Evolutionary conservation across 2,797 vertebrate species (phyloP).

Genomic region (Sylvilagus floridanus): DNA sequence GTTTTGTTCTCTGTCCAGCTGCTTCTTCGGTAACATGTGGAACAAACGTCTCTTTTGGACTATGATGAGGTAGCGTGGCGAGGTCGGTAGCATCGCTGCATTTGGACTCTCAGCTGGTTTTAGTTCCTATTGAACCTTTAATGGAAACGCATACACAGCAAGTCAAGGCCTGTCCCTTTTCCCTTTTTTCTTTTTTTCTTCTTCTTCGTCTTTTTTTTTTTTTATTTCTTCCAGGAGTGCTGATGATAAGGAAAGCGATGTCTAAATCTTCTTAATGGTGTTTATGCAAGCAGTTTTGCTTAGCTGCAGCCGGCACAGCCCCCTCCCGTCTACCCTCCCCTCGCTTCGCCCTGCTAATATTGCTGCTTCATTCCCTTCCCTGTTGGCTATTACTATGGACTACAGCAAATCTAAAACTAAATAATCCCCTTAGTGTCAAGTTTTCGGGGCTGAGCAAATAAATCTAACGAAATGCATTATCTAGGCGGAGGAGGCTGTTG

Average conservation of each 20-base stretch:
- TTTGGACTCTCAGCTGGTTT: conserved; percentile 85
- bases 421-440: conserved; percentile 99
- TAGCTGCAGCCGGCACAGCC: conserved; percentile 89
- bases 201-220: conserved; percentile 77
- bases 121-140: conserved; percentile 89
- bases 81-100: conserved; percentile 82
- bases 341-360: conserved; percentile 91
- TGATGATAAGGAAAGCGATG: conserved; percentile 93
- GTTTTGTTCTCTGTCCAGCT: conserved; percentile 77
- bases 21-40: conserved; percentile 83
- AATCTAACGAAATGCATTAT: conserved; percentile 96
- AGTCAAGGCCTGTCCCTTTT: conserved; percentile 88
- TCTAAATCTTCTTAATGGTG: conserved; percentile 94
- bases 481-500: conserved; percentile 92
- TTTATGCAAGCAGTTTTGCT: conserved; percentile 93
- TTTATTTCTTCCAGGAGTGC: conserved; percentile 91
- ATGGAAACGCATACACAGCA: conserved; percentile 90
- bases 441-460: conserved; percentile 94
- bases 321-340: conserved; percentile 86
- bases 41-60: conserved; percentile 87
- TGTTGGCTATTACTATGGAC: conserved; percentile 94
- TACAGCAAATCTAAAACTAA: conserved; percentile 95
- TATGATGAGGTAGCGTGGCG: conserved; percentile 82
- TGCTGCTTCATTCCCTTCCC: conserved; percentile 92
- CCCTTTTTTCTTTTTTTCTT: conserved; percentile 83